Evolutionary conservation across 2,888 invertebrate species (phyloP), one percentile per base, ranked within the genome.

Genomic region (Eupsilia transversa): DNA sequence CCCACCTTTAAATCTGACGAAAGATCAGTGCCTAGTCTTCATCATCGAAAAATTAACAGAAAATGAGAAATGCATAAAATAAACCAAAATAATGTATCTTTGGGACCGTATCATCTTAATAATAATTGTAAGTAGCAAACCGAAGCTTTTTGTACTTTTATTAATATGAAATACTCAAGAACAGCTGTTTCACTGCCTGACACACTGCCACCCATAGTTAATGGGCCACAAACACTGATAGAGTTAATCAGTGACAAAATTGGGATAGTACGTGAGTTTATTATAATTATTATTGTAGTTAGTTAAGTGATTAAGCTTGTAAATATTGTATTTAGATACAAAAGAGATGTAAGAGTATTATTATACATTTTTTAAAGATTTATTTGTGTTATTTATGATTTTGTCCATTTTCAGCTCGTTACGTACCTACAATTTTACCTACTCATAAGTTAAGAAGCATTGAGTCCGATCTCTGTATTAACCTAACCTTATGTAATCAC

Each of bases 291-390:
- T 89, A 74, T 91, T 89, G 72, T 89, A 91, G 80, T 90, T 89
- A 87, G 70, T 83, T 87, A 86, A 84, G 87, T 90, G 90, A 91
- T 84, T 95, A 95, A 95, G 94, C 89, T 94, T 96, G 96, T 96
- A 96, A 95, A 96, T 96, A 96, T 94, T 95, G 95, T 96, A 95
- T 93, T 94, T 96, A 95, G 94, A 94, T 94, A 94, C 93, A 94
- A 94, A 94, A 90, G 91, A 92, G 92, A 94, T 94, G 93, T 96
- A 94, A 94, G 94, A 94, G 93, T 94, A 95, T 93, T 94, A 95
- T 94, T 95, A 96, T 94, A 96, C 90, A 92, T 93, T 94, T 94
- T 84, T 92, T 92, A 86, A 86, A 91, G 88, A 77, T n/a, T 41
- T 52, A 23, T 10, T 72, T 74, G 46, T 76, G 9, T 79, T 56